A percentile compares a stretch with the other conserved stretches of the same genome.
phyloP scores from a whole-genome alignment of 2,888 invertebrate species.

The Sialis fuliginosa region DNA sequence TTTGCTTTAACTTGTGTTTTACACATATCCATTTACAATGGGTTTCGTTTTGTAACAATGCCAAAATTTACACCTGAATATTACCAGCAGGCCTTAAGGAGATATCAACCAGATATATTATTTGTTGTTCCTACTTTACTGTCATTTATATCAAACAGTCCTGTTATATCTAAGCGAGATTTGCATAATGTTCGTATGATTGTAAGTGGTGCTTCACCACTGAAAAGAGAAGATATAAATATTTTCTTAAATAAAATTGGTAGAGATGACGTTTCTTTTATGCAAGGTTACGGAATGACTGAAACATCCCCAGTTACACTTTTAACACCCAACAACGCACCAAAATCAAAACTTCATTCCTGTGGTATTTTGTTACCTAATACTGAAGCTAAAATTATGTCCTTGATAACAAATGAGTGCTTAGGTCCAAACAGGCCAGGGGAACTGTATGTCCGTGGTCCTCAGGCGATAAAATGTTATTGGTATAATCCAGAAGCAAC shows the following conservation, averaged over 20 bases:
- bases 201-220: slow-evolving; percentile 53
- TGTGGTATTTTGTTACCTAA: slow-evolving; percentile 49
- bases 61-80: slow-evolving; percentile 57
- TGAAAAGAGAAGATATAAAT: slow-evolving; percentile 40
- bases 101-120: slow-evolving; percentile 40
- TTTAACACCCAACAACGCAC: slow-evolving; percentile 36
- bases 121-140: slow-evolving; percentile 64
- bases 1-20: slow-evolving; percentile 56
- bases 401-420: slow-evolving; percentile 33
- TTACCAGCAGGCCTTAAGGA: slow-evolving; percentile 43
- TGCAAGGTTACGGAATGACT: slow-evolving; percentile 45
- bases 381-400: slow-evolving; percentile 45
- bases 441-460: slow-evolving; percentile 53
- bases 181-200: slow-evolving; percentile 42
- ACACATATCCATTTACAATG: slow-evolving; percentile 37
- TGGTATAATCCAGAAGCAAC: slow-evolving; percentile 60
- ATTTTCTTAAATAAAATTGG: slow-evolving; percentile 42
- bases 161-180: slow-evolving; percentile 45
- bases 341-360: slow-evolving; percentile 43
- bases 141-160: slow-evolving; percentile 55
- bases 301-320: slow-evolving; percentile 48
- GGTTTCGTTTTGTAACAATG: slow-evolving; percentile 44
- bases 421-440: slow-evolving; percentile 46
- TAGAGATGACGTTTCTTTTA: slow-evolving; percentile 18
- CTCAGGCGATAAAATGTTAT: slow-evolving; percentile 61